These are phyloP conservation scores for Hylaeus anthracinus DNA, from an alignment of 1,140 invertebrate genomes.

Conservation along the genomic window DNA sequence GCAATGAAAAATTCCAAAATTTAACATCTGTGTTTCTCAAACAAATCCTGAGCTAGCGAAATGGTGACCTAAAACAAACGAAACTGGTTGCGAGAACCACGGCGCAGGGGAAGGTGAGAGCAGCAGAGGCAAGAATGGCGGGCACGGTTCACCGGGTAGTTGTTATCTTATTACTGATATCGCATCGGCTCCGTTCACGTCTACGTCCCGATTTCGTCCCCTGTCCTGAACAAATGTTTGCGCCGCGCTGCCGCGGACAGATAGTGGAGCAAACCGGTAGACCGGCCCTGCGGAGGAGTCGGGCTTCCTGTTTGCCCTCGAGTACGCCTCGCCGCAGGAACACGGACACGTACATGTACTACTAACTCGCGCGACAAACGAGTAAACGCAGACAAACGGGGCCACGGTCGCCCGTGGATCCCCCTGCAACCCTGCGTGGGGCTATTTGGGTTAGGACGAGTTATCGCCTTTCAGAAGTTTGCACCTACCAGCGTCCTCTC, in stretches of 20 bases:
- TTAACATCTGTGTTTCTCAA: too few species aligned
- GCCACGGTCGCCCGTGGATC: conserved; percentile 9
- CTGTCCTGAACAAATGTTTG: conserved; percentile 75
- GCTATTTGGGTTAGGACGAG: conserved; percentile 52
- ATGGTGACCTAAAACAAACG: background rate
- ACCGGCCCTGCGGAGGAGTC: conserved; percentile 59
- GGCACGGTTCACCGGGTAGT: conserved; percentile 56
- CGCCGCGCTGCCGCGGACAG: conserved; percentile 59
- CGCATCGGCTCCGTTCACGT: conserved; percentile 57
- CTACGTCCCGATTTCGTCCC: conserved; percentile 52
- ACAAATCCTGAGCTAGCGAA: too few species aligned
- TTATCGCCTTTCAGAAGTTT: conserved; percentile 59
- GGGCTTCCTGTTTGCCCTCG: conserved; percentile 68
- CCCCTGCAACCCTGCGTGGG: background rate
- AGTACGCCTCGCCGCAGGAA: conserved; percentile 14
- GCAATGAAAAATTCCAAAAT: too few species aligned
- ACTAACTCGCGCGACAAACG: conserved; percentile 27
- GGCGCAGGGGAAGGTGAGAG: conserved; percentile 41
- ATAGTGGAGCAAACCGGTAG: conserved; percentile 57
- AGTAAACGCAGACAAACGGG: conserved; percentile 20
- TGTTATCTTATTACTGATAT: conserved; percentile 76
- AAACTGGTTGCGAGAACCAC: conserved; percentile 35
- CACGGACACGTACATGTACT: background rate
- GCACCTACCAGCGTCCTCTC: conserved; percentile 17
- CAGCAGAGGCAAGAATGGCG: conserved; percentile 6